Conservation (phyloP, 2,888 invertebrate genomes). For the Ceramica pisi region DNA sequence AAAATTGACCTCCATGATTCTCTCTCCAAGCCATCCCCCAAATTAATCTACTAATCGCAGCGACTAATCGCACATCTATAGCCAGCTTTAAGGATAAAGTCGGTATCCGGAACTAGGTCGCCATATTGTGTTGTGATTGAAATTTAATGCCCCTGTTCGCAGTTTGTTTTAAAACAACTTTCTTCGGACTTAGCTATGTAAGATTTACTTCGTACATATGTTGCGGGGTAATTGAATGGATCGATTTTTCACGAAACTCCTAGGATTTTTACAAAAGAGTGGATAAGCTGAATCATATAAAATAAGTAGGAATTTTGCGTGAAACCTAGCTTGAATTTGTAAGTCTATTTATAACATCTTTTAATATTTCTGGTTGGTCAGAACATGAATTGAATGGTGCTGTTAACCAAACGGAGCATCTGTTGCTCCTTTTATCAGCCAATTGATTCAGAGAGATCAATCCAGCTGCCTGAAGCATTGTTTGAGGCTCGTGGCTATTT, state of each 20-base stretch:
- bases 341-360: too few relatives aligned
- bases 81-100: slow-evolving; percentile 66
- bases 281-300: too few relatives aligned
- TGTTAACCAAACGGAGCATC: too few relatives aligned
- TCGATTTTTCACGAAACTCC: neutral
- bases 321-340: too few relatives aligned
- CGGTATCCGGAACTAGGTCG: slow-evolving; percentile 71
- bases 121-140: slow-evolving; percentile 81
- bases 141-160: slow-evolving; percentile 78
- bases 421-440: too few relatives aligned
- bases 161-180: slow-evolving; percentile 76
- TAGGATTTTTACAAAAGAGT: too few relatives aligned
- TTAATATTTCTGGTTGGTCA: neutral
- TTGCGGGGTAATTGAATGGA: neutral
- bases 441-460: too few relatives aligned
- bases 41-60: slow-evolving; percentile 23
- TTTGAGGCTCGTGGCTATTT: too few relatives aligned
- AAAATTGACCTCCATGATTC: neutral
- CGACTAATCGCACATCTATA: slow-evolving; percentile 50
- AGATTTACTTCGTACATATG: slow-evolving; percentile 52
- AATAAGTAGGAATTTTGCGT: too few relatives aligned
- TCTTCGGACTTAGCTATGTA: slow-evolving; percentile 58
- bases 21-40: neutral
- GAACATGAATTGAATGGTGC: neutral
- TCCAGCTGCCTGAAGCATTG: too few relatives aligned